Percentiles rank a stretch among this genome's conserved stretches.
These are phyloP conservation scores for Alectura lathami DNA, from an alignment of 2,113 vertebrate species.

Conservation along the genomic window DNA sequence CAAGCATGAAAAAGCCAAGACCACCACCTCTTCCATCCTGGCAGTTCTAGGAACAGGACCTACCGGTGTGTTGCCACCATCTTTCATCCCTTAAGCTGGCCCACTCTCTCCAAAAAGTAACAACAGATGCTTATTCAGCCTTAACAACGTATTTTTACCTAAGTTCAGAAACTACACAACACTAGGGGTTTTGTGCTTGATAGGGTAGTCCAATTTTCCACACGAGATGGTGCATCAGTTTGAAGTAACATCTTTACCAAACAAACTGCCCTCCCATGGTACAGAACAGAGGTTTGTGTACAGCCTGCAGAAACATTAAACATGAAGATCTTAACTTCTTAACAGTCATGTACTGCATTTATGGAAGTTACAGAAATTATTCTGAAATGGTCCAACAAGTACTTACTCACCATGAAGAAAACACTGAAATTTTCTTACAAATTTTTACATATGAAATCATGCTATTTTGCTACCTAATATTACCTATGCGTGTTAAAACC, in stretches of 20 bases:
- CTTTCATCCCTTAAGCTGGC: neutral
- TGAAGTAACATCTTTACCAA: neutral
- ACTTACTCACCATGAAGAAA: neutral
- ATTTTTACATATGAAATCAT: neutral
- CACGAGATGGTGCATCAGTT: fast-evolving
- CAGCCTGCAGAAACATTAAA: neutral
- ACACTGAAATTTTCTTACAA: fast-evolving
- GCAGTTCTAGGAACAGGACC: neutral
- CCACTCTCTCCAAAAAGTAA: neutral
- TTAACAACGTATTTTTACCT: neutral
- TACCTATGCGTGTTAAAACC: neutral
- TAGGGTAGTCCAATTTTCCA: neutral
- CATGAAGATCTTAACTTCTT: neutral
- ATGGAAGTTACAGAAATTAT: neutral
- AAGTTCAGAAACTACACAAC: neutral
- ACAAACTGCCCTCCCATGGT: neutral
- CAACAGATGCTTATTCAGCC: neutral
- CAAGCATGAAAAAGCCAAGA: fast-evolving
- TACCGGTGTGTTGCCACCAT: fast-evolving
- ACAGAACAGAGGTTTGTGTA: neutral
- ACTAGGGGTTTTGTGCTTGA: fast-evolving
- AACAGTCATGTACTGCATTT: neutral
- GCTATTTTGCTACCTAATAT: neutral
- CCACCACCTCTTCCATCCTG: neutral
- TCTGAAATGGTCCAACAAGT: neutral